Evolutionary conservation across 2,113 vertebrate genomes (phyloP).

Genomic region (Carassius gibelio): DNA sequence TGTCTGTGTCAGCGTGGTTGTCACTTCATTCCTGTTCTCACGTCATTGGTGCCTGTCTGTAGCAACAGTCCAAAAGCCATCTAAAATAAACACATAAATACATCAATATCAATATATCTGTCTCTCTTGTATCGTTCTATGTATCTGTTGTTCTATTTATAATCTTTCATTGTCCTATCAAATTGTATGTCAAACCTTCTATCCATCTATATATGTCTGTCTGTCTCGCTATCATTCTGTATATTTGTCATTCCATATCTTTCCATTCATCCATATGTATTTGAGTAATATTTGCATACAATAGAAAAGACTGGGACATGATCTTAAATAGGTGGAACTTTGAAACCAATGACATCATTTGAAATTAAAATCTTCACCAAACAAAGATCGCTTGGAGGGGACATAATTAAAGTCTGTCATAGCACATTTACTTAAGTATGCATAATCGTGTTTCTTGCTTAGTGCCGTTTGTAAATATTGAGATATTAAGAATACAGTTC

Average conservation of each 20-base stretch:
- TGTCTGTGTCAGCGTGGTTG: slow-evolving; percentile 36
- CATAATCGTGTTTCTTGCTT: not conserved
- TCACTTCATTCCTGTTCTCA: slow-evolving; percentile 18
- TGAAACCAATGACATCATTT: not conserved
- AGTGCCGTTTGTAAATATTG: not conserved
- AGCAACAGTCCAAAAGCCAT: not conserved
- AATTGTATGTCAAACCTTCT: no score
- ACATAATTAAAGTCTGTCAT: not conserved
- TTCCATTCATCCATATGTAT: not conserved
- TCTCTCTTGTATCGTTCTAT: no score
- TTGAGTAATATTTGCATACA: not conserved
- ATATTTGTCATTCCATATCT: not conserved
- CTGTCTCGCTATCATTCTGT: not conserved
- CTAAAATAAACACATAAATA: not conserved
- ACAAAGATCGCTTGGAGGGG: not conserved
- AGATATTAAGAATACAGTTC: not conserved
- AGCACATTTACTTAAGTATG: slow-evolving; percentile 10
- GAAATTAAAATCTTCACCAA: not conserved
- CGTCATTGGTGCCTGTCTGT: slow-evolving; percentile 16
- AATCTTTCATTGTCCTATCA: no score
- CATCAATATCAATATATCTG: not conserved
- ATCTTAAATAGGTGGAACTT: not conserved
- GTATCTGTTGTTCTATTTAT: no score
- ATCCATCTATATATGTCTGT: no score
- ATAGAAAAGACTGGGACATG: not conserved